A percentile compares a stretch with the other conserved stretches of the same genome.
These are phyloP conservation scores for Podotricha telesiphe DNA, from an alignment of 2,888 invertebrate genomes.

Conservation along the genomic window DNA sequence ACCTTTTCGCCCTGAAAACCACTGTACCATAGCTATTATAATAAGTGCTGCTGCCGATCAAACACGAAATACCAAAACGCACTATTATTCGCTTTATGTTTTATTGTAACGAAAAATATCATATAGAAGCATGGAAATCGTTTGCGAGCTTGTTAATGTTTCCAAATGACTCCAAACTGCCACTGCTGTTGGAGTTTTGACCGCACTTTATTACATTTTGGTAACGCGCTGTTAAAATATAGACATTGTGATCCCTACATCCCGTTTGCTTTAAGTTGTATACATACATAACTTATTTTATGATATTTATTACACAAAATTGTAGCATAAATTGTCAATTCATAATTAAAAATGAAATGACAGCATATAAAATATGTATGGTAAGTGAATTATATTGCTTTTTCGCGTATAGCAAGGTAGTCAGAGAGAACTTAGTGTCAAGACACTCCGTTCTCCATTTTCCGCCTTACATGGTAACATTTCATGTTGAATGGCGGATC, in stretches of 20 bases:
- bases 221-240: slow-evolving; percentile 15
- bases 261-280: neutral
- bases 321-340: too few relatives aligned
- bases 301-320: neutral
- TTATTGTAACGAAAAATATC: neutral
- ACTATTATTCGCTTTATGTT: slow-evolving; percentile 2
- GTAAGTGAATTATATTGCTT: too few relatives aligned
- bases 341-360: too few relatives aligned
- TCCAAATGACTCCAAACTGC: slow-evolving; percentile 40
- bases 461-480: too few relatives aligned
- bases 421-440: too few relatives aligned
- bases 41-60: neutral
- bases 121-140: slow-evolving; percentile 45
- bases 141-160: slow-evolving; percentile 50
- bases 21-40: neutral
- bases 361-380: too few relatives aligned
- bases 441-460: too few relatives aligned
- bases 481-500: too few relatives aligned
- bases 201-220: slow-evolving; percentile 37
- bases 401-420: too few relatives aligned
- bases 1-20: too few relatives aligned
- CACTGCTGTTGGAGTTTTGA: slow-evolving; percentile 30
- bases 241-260: slow-evolving; percentile 6
- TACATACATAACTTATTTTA: neutral
- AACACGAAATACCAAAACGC: neutral